Base-by-base conservation (phyloP, 2,888 invertebrate species). In the Euplexia lucipara region DNA sequence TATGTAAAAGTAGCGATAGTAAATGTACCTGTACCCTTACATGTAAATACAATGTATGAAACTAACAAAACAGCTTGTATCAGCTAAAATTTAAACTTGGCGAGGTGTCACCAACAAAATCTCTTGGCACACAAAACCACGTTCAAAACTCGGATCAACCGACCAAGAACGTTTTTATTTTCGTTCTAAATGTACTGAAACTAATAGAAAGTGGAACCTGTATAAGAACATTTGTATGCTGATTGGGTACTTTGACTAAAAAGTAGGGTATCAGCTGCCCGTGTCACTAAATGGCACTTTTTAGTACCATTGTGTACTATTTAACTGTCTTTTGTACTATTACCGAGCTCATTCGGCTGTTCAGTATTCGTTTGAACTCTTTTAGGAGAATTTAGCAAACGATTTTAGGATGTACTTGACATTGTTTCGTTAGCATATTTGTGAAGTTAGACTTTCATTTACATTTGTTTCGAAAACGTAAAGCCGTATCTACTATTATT, bases 151-250 rank as follows among this genome's bases (percentile, higher is more conserved):
- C 39, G 30, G 20, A 60, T 32, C 6, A 52, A 52, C 49, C 37
- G 44, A 57, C 60, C 53, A 45, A 73, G 49, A 73, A 26, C 61
- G 62, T 60, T 71, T 75, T 75, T 66, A 63, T 71, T 71, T 63
- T 67, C 51, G 39, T 61, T 75, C 66, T 45, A 69, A 73, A 69
- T 60, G 73, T 64, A 64, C 75, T 56, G 59, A 64, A 70, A 74
- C 73, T 75, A 75, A 74, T 75, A 42, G 58, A 59, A 68, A 45
- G 45, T 56, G 30, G 57, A 26, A 62, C 35, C 66, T 52, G 45
- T 54, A 53, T 49, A 18, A 62, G 65, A 53, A 44, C 57, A 58
- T 68, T 73, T 22, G 59, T 54, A 62, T 69, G 63, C 58, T 62
- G 58, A 73, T 73, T 56, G 32, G 74, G 58, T 66, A 49, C 56